Evolutionary conservation across 2,888 invertebrate genomes (phyloP).

Genomic region (Beris morrisii): DNA sequence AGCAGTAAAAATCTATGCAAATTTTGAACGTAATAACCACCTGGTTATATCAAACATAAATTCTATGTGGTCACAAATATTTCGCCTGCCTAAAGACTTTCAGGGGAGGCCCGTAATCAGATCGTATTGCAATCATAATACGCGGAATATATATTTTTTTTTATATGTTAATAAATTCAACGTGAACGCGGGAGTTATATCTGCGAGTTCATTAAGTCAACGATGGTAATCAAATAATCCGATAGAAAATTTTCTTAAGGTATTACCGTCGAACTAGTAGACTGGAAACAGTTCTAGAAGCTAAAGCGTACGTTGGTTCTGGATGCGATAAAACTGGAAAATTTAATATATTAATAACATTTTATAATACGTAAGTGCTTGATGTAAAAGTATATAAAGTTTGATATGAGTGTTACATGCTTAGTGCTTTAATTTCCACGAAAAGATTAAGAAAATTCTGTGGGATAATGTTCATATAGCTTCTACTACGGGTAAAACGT

Average conservation of each 20-base stretch:
- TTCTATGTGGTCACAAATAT: constrained; percentile 18
- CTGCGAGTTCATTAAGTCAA: constrained; percentile 28
- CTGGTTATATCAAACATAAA: constrained; percentile 15
- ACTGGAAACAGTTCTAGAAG: too few species aligned
- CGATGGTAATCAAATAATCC: constrained; percentile 32
- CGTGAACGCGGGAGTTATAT: constrained; percentile 11
- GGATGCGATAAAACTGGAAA: too few species aligned
- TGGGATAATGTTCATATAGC: too few species aligned
- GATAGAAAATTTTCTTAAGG: not conserved
- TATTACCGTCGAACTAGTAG: too few species aligned
- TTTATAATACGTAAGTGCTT: too few species aligned
- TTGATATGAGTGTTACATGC: too few species aligned
- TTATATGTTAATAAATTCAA: constrained; percentile 26
- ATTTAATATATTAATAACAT: too few species aligned
- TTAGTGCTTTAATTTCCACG: too few species aligned
- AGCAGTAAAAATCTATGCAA: constrained; percentile 23
- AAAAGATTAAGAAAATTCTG: too few species aligned
- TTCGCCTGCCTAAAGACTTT: constrained; percentile 8
- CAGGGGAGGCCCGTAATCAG: constrained; percentile 20
- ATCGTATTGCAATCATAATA: not conserved
- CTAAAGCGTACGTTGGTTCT: too few species aligned
- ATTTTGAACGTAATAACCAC: constrained; percentile 26
- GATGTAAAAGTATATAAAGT: too few species aligned
- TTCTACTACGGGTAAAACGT: too few species aligned
- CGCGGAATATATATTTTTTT: constrained; percentile 14